Evolutionary conservation across 2,113 vertebrate species (phyloP), one percentile per base, ranked within the genome.

Genomic region (Charadrius vociferus): DNA sequence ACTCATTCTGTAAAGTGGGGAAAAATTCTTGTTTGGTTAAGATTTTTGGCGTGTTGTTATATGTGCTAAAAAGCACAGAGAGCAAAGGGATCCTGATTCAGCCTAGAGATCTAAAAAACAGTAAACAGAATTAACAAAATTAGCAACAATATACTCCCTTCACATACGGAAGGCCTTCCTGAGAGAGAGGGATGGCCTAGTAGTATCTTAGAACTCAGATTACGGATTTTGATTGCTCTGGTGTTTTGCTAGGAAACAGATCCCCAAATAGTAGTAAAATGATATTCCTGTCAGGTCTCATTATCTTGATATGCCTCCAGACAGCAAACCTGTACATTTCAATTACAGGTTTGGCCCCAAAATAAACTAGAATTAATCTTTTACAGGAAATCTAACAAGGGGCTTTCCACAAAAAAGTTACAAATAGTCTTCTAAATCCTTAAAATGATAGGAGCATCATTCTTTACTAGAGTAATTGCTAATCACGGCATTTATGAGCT

Each of bases 31-130:
- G 2, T 36, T 88, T 27, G 36, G 20, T 34, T 47, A 9, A 32
- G n/a, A n/a, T n/a, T 32, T 36, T 16, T 70, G 36, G 10, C 1
- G 0, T 32, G 34, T 1, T n/a, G 7, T 47, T 78, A 0, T 2
- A 5, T 4, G 30, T 12, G 12, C 36, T 86, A 21, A 34, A 88
- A 62, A 75, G 23, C 50, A 30, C 27, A 15, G 8, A 61, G 30
- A n/a, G 7, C 21, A 63, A 65, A 68, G 27, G 26, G 24, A 50
- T 61, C 58, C 66, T 24, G 7, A 47, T 71, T 79, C 58, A 73
- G 15, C 7, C 20, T 11, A 14, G 63, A 47, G 20, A 20, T 50
- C 36, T 45, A 45, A 66, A 3, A 15, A 37, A 5, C 18, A 22
- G 2, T 2, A 32, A 91, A n/a, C 0, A 23, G 14, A 70, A 50